Evolutionary conservation across 2,113 vertebrate species (phyloP).

Genomic region (Leptobrachium leishanense): DNA sequence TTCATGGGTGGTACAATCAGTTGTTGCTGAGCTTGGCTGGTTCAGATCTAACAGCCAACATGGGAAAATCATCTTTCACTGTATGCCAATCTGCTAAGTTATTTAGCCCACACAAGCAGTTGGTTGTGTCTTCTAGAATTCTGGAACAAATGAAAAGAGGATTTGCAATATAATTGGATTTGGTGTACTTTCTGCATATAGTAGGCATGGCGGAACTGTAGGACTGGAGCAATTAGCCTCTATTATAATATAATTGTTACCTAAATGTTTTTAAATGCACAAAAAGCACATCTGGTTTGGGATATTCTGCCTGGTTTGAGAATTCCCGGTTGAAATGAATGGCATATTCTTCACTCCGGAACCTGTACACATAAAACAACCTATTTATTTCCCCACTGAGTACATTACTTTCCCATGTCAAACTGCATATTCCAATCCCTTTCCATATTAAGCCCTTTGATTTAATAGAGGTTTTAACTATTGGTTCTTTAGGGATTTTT

Average conservation of each 20-base stretch:
- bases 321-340: conserved; percentile 74
- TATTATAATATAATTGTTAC: conserved; percentile 82
- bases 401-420: conserved; percentile 75
- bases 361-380: conserved; percentile 75
- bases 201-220: conserved; percentile 65
- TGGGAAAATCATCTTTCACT: not conserved
- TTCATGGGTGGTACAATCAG: conserved; percentile 9
- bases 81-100: conserved; percentile 17
- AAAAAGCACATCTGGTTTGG: conserved; percentile 83
- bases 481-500: conserved; percentile 84
- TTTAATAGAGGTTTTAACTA: conserved; percentile 90
- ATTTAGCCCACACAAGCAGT: conserved; percentile 21
- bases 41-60: not conserved
- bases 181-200: conserved; percentile 72
- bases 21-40: conserved; percentile 11
- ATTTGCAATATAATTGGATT: conserved; percentile 58
- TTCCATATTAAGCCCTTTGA: conserved; percentile 83
- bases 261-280: conserved; percentile 84
- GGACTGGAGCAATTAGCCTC: conserved; percentile 79
- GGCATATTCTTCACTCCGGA: conserved; percentile 70
- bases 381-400: conserved; percentile 76
- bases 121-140: not conserved
- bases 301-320: conserved; percentile 74
- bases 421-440: conserved; percentile 74
- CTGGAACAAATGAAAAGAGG: conserved; percentile 58